phyloP scores from a whole-genome alignment of 2,888 invertebrate genomes.

The Marasmarcha lunaedactyla region DNA sequence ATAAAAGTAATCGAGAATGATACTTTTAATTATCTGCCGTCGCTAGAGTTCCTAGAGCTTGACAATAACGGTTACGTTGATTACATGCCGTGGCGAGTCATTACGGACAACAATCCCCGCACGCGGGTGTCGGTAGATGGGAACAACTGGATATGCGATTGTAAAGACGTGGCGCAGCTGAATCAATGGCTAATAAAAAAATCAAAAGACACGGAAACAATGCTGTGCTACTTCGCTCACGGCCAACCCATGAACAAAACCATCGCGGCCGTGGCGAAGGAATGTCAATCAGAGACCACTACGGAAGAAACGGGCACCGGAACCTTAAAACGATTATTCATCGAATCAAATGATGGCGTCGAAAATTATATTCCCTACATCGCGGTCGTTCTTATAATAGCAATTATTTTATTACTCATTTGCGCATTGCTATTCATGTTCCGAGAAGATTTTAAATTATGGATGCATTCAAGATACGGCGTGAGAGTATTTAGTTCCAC shows the following conservation, averaged over 20 bases:
- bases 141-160: conserved; percentile 88
- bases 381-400: conserved; percentile 77
- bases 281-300: conserved; percentile 75
- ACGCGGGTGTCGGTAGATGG: conserved; percentile 79
- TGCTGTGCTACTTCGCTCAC: conserved; percentile 75
- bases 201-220: conserved; percentile 74
- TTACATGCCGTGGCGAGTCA: conserved; percentile 80
- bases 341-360: conserved; percentile 74
- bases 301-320: conserved; percentile 73
- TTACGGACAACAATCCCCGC: conserved; percentile 75
- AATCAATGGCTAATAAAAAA: conserved; percentile 78
- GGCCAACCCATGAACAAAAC: conserved; percentile 62
- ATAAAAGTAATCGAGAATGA: conserved; percentile 79
- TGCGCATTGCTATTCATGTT: conserved; percentile 79
- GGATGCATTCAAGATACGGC: conserved; percentile 84
- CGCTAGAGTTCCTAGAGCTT: conserved; percentile 78
- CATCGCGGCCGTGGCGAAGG: conserved; percentile 53
- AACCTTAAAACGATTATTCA: conserved; percentile 66
- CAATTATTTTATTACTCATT: conserved; percentile 76
- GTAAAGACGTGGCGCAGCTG: conserved; percentile 76
- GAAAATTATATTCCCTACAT: conserved; percentile 81
- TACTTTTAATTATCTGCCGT: conserved; percentile 80
- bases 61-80: conserved; percentile 83
- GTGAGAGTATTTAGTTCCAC: conserved; percentile 78
- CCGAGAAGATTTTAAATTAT: conserved; percentile 81